These are phyloP conservation scores for Pseudomyrmex flavicornis DNA, from an alignment of 1,140 invertebrate genomes.

Conservation along the genomic window DNA sequence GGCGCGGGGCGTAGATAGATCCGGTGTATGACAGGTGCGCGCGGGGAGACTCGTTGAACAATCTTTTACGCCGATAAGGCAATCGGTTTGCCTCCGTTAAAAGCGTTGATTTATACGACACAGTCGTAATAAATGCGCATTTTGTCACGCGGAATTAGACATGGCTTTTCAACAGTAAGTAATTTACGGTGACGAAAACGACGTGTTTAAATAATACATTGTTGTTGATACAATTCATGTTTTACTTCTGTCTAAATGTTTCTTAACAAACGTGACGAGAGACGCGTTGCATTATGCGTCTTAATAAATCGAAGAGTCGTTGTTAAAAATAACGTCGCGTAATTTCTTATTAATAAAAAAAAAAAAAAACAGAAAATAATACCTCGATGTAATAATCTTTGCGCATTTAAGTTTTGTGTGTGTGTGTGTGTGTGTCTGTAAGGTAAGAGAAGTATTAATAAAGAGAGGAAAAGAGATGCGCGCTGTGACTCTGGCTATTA, in stretches of 20 bases:
- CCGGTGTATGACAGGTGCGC: constrained; percentile 57
- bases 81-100: constrained; percentile 27
- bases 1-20: constrained; percentile 14
- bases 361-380: constrained; percentile 2
- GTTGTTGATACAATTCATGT: background rate
- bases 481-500: constrained; percentile 31
- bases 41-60: background rate
- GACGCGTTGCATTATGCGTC: background rate
- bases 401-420: background rate
- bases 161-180: background rate
- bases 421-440: background rate
- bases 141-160: background rate
- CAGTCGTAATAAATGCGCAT: constrained; percentile 1
- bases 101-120: constrained; percentile 25
- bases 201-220: background rate
- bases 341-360: constrained; percentile 45
- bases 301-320: background rate
- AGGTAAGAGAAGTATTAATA: background rate
- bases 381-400: constrained; percentile 19
- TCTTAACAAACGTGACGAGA: constrained; percentile 8
- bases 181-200: constrained; percentile 11
- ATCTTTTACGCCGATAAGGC: constrained; percentile 44
- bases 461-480: constrained; percentile 21
- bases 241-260: background rate
- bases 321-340: constrained; percentile 23